These are phyloP conservation scores for Protodeltote pygarga DNA, from an alignment of 2,888 invertebrate genomes.

Conservation along the genomic window DNA sequence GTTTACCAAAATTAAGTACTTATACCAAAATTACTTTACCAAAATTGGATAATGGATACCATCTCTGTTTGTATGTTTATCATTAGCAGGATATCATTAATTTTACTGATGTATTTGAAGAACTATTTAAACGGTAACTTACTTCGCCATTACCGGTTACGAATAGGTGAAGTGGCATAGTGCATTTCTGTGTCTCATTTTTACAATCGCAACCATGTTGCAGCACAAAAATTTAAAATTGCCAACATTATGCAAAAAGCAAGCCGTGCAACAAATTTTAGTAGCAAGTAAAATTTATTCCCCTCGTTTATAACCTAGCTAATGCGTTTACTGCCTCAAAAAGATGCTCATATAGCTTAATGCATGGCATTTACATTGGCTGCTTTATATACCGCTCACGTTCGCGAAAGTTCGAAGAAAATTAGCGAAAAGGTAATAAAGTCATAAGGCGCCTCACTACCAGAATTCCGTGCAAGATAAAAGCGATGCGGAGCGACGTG, in stretches of 20 bases:
- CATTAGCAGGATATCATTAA: no score
- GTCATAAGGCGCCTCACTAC: conserved; percentile 32
- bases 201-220: no score
- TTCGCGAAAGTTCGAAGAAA: conserved; percentile 37
- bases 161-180: no score
- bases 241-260: not conserved
- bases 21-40: no score
- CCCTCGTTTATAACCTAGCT: conserved; percentile 67
- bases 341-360: conserved; percentile 30
- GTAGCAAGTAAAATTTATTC: conserved; percentile 51
- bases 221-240: no score
- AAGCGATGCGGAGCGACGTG: conserved; percentile 1
- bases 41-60: no score
- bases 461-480: conserved; percentile 14
- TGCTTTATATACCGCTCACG: conserved; percentile 36
- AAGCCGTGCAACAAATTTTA: not conserved
- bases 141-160: no score
- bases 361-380: conserved; percentile 33
- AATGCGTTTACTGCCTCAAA: conserved; percentile 32
- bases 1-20: no score
- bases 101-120: no score
- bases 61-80: no score
- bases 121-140: no score
- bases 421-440: conserved; percentile 46
- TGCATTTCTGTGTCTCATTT: no score